Base-by-base conservation (phyloP, 1,140 invertebrate species). In the Nymphalis io region DNA sequence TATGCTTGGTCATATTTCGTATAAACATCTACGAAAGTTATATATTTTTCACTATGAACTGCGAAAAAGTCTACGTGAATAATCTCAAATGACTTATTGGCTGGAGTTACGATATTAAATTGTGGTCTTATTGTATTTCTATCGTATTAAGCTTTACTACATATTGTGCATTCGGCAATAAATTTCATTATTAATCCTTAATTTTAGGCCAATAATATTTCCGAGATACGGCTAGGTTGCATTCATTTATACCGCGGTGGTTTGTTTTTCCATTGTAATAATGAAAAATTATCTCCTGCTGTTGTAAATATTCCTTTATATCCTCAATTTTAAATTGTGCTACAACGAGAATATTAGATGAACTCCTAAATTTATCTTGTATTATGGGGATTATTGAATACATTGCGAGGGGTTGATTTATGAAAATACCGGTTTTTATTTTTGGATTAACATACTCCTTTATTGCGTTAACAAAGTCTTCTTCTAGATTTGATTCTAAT, bases 161-260 rank as follows among this genome's bases (percentile, higher is more conserved):
- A 51, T 51, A 51, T 20, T 20, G 46, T 51, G 18, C 46, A 51
- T 20, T 51, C 66, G 21, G 53, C 68, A 13, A 70, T 63, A 23
- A 57, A 63, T 61, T 70, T 70, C 4, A 39, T 21, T 3, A 70
- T 60, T 18, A 60, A 58, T 70, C 68, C 20, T 53, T 65, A 57
- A 73, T 73, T 16, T 73, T 73, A 16, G 61, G 71, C 71, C 71
- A 73, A 39, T 20, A 73, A 42, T 69, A 69, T 15, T 40, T 64
- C 16, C 16, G 38, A 15, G 60, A 61, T n/a, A 73, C 18, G 1
- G 66, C n/a, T 16, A 68, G 10, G 44, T 51, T 64, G 18, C 42
- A 40, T 68, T 68, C 65, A 46, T 64, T 68, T 8, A 63, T 64
- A n/a, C 60, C 60, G n/a, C 44, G 12, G n/a, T 62, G 60, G 16